Percentiles rank a stretch among this genome's conserved stretches.
These are phyloP conservation scores for Halichondria panicea DNA, from an alignment of 37 sponge, comb jelly and placozoan species.

Conservation along the genomic window DNA sequence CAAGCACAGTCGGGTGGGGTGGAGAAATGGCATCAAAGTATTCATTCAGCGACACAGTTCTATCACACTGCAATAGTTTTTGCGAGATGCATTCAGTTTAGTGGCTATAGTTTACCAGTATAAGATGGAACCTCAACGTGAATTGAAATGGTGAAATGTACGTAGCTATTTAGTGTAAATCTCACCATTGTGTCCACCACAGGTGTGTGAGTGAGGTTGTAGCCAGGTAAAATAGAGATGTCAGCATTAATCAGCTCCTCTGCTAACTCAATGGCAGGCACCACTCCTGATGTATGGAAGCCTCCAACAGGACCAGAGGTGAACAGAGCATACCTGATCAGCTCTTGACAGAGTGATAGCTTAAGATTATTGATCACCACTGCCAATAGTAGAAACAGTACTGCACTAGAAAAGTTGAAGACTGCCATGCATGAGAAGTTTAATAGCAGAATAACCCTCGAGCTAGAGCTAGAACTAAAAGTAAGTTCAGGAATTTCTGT, in stretches of 20 bases:
- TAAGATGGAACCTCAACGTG: not conserved
- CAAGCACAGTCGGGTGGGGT: not conserved
- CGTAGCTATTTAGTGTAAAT: not conserved
- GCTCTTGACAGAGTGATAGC: too few species aligned
- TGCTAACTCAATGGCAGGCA: constrained; percentile 23
- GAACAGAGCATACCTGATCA: constrained; percentile 1
- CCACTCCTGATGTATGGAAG: constrained; percentile 3
- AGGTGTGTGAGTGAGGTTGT: not conserved
- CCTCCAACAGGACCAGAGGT: too few species aligned
- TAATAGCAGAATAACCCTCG: too few species aligned
- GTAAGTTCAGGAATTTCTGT: too few species aligned
- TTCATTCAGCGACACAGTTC: not conserved
- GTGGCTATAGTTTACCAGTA: not conserved
- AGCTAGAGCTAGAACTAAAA: too few species aligned
- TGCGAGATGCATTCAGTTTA: not conserved
- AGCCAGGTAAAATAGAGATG: not conserved
- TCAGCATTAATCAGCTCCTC: not conserved
- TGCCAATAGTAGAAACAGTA: too few species aligned
- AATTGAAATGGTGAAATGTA: not conserved
- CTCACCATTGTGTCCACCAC: not conserved
- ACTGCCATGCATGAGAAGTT: too few species aligned
- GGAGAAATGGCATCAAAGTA: constrained; percentile 10
- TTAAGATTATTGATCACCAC: too few species aligned
- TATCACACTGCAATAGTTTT: constrained; percentile 14
- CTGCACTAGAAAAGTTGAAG: too few species aligned